Evolutionary conservation across 2,797 vertebrate species (phyloP), one percentile per base, ranked within the genome.

Genomic region (Clarias platycephalus): DNA sequence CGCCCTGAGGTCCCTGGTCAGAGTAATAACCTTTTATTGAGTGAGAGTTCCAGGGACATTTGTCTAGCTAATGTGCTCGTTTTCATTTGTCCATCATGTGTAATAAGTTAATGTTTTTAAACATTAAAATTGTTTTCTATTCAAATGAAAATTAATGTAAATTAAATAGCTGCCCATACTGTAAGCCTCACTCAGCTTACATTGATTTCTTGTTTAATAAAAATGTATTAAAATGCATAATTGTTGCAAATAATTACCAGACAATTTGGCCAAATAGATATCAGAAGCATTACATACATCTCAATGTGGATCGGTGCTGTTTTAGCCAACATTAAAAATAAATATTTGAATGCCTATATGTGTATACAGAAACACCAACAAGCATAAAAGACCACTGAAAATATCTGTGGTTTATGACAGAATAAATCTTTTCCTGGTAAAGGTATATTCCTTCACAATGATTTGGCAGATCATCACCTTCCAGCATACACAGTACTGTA

Each of bases 1-100:
- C 57, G 91, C 80, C 76, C 82, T 88, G 86, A 60, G 88, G 86
- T 78, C 10, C 87, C 81, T 71, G 79, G 66, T 76, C n/a, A 63
- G 72, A 70, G 18, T 37, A 57, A 72, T 81, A 24, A 80, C 18
- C 20, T 31, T 81, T 34, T 66, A 37, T 63, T 26, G 1, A 9
- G 49, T 53, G 53, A 55, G n/a, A 31, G 37, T 49, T 77, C 31
- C 66, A 24, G 31, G 37, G 34, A 34, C 7, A 60, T 84, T 70
- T 84, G 68, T 64, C 55, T 55, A 81, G 18, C 26, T 40, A 26
- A 26, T 40, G 7, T 44, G 31, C 7, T 26, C 13, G 40, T 79
- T 44, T 44, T 44, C 26, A 44, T 5, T 63, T 62, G 24, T 13
- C 12, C 31, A 60, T 72, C 15, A 72, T 72, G 44, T 18, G 40